Percentiles rank a stretch among this genome's conserved stretches.
These are phyloP conservation scores for Cassiopea xamachana DNA, from an alignment of 30 jellyfish, hydroid and myxozoan genomes.

Conservation along the genomic window DNA sequence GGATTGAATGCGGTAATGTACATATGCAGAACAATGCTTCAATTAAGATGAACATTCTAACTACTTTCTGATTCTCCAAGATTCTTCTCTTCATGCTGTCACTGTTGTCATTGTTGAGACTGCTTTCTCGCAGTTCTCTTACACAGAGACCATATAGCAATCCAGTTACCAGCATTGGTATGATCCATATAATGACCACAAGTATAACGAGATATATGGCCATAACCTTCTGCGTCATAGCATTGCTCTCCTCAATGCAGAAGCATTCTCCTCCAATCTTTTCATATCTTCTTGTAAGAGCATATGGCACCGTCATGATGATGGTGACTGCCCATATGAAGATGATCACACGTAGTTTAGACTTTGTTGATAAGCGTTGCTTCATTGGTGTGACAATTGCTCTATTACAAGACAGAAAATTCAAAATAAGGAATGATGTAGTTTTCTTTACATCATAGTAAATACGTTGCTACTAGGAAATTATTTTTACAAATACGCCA, in stretches of 20 bases:
- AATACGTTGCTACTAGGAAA: too few species aligned
- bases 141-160: slow-evolving; percentile 29
- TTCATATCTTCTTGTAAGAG: neutral
- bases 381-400: slow-evolving; percentile 30
- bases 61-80: slow-evolving; percentile 28
- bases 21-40: slow-evolving; percentile 22
- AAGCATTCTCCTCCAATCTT: neutral
- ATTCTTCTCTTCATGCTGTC: slow-evolving; percentile 15
- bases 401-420: neutral
- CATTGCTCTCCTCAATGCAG: slow-evolving; percentile 9
- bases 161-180: slow-evolving; percentile 17
- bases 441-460: too few species aligned
- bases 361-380: slow-evolving; percentile 5
- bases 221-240: neutral
- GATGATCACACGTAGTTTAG: slow-evolving; percentile 18
- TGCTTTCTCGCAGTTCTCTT: slow-evolving; percentile 10
- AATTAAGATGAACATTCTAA: slow-evolving; percentile 42
- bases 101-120: neutral
- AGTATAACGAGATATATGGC: slow-evolving; percentile 7
- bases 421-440: too few species aligned
- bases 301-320: slow-evolving; percentile 50
- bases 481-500: too few species aligned
- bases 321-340: slow-evolving; percentile 37
- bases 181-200: slow-evolving; percentile 38
- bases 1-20: slow-evolving; percentile 60